These are phyloP conservation scores for Diplodus sargus DNA, from an alignment of 2,797 vertebrate species.

Conservation along the genomic window DNA sequence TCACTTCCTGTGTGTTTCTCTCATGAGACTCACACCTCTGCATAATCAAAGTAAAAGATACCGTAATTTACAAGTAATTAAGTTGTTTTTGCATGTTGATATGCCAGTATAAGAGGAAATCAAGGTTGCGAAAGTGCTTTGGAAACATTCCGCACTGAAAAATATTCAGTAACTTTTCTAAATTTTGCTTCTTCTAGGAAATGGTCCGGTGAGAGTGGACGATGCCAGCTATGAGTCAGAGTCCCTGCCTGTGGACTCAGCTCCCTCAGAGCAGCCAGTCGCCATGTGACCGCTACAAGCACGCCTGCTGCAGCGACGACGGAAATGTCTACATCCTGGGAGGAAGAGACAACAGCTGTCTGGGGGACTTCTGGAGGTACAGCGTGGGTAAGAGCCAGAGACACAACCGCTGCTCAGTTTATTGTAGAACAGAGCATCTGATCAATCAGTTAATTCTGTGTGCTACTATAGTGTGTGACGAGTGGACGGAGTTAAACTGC, in stretches of 20 bases:
- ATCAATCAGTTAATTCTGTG: background rate
- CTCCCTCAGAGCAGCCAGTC: conserved; percentile 76
- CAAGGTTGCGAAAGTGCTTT: background rate
- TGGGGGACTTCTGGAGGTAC: conserved; percentile 91
- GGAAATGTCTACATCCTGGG: conserved; percentile 87
- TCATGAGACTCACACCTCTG: background rate
- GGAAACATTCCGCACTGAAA: background rate
- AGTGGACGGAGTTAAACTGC: conserved; percentile 87
- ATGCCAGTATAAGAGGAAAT: no score
- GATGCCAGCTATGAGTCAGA: conserved; percentile 72
- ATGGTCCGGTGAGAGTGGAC: conserved; percentile 29
- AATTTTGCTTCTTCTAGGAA: conserved; percentile 28
- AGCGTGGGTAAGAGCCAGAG: conserved; percentile 82
- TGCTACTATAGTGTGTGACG: conserved; percentile 78
- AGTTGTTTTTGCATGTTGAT: background rate
- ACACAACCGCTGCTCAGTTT: background rate
- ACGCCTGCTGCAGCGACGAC: conserved; percentile 82
- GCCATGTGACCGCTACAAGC: conserved; percentile 88
- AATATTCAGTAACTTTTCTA: background rate
- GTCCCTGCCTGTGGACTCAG: conserved; percentile 79
- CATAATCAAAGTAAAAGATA: background rate
- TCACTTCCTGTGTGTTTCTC: background rate
- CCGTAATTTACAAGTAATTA: background rate
- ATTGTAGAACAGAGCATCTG: background rate
- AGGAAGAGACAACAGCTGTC: conserved; percentile 78